phyloP scores from a whole-genome alignment of 2,888 invertebrate species.

The Melanotus villosus region DNA sequence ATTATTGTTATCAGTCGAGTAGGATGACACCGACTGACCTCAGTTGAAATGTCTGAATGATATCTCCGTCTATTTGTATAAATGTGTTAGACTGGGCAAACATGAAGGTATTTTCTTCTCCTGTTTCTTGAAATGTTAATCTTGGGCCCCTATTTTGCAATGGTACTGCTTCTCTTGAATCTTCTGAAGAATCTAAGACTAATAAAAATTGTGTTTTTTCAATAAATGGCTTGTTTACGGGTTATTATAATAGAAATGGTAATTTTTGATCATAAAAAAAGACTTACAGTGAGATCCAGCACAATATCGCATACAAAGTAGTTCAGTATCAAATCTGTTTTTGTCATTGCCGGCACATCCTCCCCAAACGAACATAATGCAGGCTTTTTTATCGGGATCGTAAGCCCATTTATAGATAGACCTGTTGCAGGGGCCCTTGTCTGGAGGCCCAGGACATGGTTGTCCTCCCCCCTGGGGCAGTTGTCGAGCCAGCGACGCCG shows the following conservation, averaged over 20 bases:
- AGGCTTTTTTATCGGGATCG: conserved; percentile 72
- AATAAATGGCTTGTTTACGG: too few species aligned
- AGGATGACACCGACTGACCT: conserved; percentile 75
- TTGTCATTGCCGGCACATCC: conserved; percentile 79
- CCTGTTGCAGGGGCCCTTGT: conserved; percentile 74
- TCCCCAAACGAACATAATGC: conserved; percentile 77
- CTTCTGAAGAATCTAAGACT: conserved; percentile 31
- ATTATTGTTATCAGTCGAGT: not conserved
- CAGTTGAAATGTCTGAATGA: conserved; percentile 90
- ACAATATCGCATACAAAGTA: conserved; percentile 77
- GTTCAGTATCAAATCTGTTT: conserved; percentile 78
- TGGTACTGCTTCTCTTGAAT: conserved; percentile 72
- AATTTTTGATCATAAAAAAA: too few species aligned
- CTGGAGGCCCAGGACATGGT: conserved; percentile 69
- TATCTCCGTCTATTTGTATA: conserved; percentile 91
- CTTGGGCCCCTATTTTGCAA: conserved; percentile 83
- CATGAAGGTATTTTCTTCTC: conserved; percentile 89
- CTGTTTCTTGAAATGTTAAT: conserved; percentile 88
- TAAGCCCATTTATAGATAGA: conserved; percentile 80
- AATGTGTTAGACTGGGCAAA: conserved; percentile 92
- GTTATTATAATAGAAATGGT: too few species aligned
- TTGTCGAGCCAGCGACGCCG: conserved; percentile 28
- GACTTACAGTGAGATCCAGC: conserved; percentile 48
- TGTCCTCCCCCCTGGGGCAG: conserved; percentile 37
- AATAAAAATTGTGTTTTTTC: not conserved